These are phyloP conservation scores for Mionectes olivaceus DNA, from an alignment of 2,797 vertebrate genomes.

Conservation along the genomic window DNA sequence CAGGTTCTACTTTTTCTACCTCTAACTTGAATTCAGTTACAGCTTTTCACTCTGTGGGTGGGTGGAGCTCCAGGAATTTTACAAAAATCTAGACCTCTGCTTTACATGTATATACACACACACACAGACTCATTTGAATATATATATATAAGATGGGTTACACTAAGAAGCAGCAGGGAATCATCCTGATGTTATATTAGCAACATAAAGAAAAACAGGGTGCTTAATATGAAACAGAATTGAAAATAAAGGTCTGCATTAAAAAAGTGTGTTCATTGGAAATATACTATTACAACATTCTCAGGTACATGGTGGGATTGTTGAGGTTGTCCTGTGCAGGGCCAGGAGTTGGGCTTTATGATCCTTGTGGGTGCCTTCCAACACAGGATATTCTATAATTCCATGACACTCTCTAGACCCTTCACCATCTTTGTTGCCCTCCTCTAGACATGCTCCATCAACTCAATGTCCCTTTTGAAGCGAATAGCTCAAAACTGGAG, in stretches of 20 bases:
- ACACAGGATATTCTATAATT: accelerated
- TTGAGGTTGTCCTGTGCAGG: not conserved
- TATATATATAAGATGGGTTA: not conserved
- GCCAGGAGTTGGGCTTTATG: not conserved
- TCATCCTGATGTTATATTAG: not conserved
- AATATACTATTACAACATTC: not conserved
- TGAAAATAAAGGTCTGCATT: not conserved
- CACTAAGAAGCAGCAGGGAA: not conserved
- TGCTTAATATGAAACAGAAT: not conserved
- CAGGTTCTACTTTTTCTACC: accelerated
- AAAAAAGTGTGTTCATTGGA: not conserved
- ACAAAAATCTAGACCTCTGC: not conserved
- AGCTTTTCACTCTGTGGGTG: not conserved
- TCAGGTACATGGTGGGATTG: not conserved
- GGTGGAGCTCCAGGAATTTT: not conserved
- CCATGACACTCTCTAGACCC: not conserved
- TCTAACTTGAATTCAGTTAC: not conserved
- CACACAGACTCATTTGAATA: not conserved
- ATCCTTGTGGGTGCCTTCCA: too few species aligned
- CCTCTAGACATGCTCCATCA: not conserved
- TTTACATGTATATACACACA: not conserved
- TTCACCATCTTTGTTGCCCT: not conserved
- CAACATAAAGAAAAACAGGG: not conserved
- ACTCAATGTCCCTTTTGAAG: not conserved
- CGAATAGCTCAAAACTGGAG: not conserved